Base-by-base conservation (phyloP, 1,140 invertebrate species). In the Sarcophaga bullata region DNA sequence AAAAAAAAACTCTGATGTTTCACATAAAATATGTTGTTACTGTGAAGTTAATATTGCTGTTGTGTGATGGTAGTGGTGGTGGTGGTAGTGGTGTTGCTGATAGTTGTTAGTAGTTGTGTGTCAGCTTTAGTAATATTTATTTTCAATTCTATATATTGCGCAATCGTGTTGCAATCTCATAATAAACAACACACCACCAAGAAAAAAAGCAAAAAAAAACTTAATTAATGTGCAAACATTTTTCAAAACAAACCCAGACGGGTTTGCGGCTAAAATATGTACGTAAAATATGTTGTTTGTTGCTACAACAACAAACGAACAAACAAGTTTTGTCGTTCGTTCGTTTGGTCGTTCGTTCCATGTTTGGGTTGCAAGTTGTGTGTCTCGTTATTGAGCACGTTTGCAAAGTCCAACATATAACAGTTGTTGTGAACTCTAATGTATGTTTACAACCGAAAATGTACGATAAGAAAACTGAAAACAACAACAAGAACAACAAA, bases 101-200 rank as follows among this genome's bases (percentile, higher is more conserved):
- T 37, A 52, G 37, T 19, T 49, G 73, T 82, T 37, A n/a, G 81
- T 73, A 48, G 49, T 49, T 73, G 49, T 87, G 88, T 86, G 88
- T 88, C 87, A 87, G 87, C 19, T 37, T 37, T 37, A 37, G 25
- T 37, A 37, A 37, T 37, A n/a, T 88, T 88, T 86, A 54, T 85
- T 83, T 87, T 85, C 85, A 86, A 88, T 89, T 89, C 86, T 89
- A 87, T 87, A 37, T 37, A 86, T 89, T 89, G 87, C 87, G 87
- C 87, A 89, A 89, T 86, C 87, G 86, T 89, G 87, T 89, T 88
- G 87, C 87, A 88, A 88, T 86, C 87, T 88, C 88, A 88, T 86
- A 58, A 58, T 15, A 58, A 58, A 58, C 86, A 83, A 19, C 80
- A 25, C 82, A 54, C 54, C 80, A 46, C 72, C 37, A 80, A 37